Evolutionary conservation across 2,888 invertebrate genomes (phyloP), one percentile per base, ranked within the genome.

Genomic region (Cosmia trapezina): DNA sequence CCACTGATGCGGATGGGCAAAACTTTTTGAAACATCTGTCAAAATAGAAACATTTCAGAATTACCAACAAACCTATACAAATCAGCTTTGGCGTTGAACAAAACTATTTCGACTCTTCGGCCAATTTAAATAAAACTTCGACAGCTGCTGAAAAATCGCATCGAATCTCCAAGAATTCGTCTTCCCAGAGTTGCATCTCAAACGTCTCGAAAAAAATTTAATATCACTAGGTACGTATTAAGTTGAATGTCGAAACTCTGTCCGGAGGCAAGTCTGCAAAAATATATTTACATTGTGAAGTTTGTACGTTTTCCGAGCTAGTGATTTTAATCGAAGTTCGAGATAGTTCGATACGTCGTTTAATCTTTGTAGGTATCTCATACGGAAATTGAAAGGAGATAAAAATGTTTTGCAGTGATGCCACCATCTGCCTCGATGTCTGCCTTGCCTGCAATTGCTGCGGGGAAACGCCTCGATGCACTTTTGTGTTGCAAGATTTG

Each of bases 381-480:
- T 73, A 61, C 74, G 86, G 87, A 86, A 86, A 86, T 85, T 85
- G 87, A 81, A 87, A 87, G 80, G 68, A 86, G 86, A 86, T 87
- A 85, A 83, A 87, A 85, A 87, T 83, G 64, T 78, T 81, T 78
- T 80, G 79, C 81, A 68, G 81, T 70, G 71, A 72, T 81, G 76
- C 43, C 66, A 57, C 60, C 65, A 80, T 73, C 85, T 83, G 74
- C 54, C 73, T 22, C n/a, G 51, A 47, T 17, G 67, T 76, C 80
- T 78, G 74, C 73, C 76, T 56, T 54, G 70, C 69, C 68, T 78
- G 72, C 78, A 60, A 85, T 86, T 76, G 71, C 66, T 59, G 70
- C 9, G 53, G 66, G 22, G 19, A 70, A 63, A 84, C 63, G 83
- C 73, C 54, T 70, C 72, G 61, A 22, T 84, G 80, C 85, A 85